A percentile compares a stretch with the other conserved stretches of the same genome.
phyloP scores from a whole-genome alignment of 2,113 vertebrate species.

The Puntigrus tetrazona region DNA sequence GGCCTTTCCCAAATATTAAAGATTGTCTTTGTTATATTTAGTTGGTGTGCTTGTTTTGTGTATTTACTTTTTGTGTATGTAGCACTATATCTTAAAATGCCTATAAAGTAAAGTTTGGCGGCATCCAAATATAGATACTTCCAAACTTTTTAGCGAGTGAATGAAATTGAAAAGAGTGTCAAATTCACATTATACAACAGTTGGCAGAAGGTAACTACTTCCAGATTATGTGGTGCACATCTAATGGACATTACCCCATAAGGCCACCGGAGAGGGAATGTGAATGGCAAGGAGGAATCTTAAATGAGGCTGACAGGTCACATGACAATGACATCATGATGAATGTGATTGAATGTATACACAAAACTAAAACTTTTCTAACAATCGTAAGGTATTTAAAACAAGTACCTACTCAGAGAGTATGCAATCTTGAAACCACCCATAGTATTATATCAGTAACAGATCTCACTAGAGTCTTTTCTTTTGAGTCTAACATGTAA shows the following conservation, averaged over 20 bases:
- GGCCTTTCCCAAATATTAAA: background rate
- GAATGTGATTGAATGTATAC: background rate
- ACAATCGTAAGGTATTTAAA: background rate
- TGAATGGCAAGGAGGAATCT: background rate
- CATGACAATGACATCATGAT: background rate
- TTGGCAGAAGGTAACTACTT: background rate
- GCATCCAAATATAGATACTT: background rate
- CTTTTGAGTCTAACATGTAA: background rate
- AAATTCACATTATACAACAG: background rate
- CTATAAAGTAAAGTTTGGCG: background rate
- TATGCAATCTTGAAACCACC: background rate
- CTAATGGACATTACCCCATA: background rate
- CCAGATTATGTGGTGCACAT: background rate
- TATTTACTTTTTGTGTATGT: too few species aligned
- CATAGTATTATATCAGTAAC: background rate
- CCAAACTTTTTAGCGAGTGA: background rate
- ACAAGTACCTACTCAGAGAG: background rate
- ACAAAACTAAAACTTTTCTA: background rate
- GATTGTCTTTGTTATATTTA: background rate
- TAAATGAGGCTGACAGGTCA: background rate
- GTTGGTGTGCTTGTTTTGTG: background rate
- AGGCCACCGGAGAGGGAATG: background rate
- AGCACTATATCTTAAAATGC: background rate
- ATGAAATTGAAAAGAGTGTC: background rate
- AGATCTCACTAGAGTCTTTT: background rate